These are phyloP conservation scores for Orchesellides sinensis DNA, from an alignment of 2,888 invertebrate genomes.

Conservation along the genomic window DNA sequence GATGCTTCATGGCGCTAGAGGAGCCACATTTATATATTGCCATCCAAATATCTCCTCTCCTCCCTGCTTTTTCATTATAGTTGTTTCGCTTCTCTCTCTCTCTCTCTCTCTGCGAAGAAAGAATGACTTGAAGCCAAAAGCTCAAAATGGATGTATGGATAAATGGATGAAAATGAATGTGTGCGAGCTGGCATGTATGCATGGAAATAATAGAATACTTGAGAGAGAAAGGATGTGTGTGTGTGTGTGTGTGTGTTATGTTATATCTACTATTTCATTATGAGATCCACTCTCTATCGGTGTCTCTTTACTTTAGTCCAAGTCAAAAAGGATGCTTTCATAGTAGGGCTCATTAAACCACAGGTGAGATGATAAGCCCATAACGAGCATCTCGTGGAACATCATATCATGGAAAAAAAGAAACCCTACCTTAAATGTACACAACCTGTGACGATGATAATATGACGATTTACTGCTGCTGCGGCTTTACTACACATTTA, in stretches of 20 bases:
- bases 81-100: constrained; percentile 9
- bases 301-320: neutral
- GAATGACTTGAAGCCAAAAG: neutral
- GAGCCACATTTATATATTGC: constrained; percentile 36
- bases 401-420: constrained; percentile 31
- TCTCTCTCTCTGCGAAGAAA: neutral
- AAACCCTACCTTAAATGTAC: constrained; percentile 20
- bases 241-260: neutral
- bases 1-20: neutral
- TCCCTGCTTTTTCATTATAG: no score
- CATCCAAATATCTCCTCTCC: constrained; percentile 19
- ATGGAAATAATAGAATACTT: constrained; percentile 42
- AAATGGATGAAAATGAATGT: constrained; percentile 50
- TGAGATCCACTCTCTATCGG: constrained; percentile 4
- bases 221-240: constrained; percentile 17
- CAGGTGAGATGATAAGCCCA: constrained; percentile 67
- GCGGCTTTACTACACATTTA: neutral
- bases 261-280: neutral
- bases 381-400: constrained; percentile 64
- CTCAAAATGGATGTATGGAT: constrained; percentile 28
- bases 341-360: constrained; percentile 63
- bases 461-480: neutral
- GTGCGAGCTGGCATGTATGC: constrained; percentile 42
- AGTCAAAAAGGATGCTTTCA: constrained; percentile 55
- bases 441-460: neutral